Conservation (phyloP, 2,797 vertebrate genomes). For the Eulemur coronatus region DNA sequence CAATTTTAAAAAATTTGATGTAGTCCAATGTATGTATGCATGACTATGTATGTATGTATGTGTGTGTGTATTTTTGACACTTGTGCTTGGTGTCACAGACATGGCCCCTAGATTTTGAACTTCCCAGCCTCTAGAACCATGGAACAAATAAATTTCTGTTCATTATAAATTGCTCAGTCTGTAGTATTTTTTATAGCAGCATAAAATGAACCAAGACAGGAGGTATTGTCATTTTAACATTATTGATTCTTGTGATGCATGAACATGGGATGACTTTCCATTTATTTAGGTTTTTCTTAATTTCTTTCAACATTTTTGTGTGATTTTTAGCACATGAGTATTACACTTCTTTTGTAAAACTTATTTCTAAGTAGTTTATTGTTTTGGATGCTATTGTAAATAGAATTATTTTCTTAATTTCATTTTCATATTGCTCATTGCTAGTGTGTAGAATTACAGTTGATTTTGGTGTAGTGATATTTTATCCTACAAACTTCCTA, state of each 20-base stretch:
- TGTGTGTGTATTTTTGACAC: too few relatives aligned
- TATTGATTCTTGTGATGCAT: neutral
- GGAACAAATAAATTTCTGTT: neutral
- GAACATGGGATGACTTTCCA: neutral
- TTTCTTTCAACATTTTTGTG: neutral
- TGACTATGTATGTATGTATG: neutral
- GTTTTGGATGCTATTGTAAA: neutral
- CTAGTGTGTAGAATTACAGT: neutral
- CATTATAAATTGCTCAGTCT: neutral
- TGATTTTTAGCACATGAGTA: neutral
- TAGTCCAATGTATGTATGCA: neutral
- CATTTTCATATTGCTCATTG: neutral
- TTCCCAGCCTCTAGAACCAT: neutral
- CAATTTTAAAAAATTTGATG: neutral
- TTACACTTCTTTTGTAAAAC: neutral
- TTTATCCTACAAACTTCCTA: neutral
- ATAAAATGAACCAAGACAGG: neutral
- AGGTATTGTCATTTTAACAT: neutral
- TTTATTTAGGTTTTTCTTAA: neutral
- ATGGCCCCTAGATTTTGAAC: neutral
- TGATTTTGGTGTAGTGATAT: neutral
- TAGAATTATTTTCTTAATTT: neutral
- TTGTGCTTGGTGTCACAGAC: neutral
- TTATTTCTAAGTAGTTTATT: neutral
- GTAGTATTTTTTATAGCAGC: neutral